phyloP scores from a whole-genome alignment of 1,140 invertebrate species.

The Popillia japonica region DNA sequence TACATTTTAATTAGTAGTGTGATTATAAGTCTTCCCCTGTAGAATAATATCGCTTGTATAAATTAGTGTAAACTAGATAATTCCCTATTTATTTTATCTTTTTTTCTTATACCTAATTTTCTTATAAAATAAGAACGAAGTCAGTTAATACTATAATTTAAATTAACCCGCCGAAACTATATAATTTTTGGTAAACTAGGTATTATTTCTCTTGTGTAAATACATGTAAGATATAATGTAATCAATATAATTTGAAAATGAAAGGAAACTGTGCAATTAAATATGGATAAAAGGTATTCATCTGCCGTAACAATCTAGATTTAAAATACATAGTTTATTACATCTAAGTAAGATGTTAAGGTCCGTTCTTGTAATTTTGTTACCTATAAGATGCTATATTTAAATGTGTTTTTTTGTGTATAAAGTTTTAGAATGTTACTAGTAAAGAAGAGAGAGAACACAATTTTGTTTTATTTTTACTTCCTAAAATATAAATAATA shows the following conservation, averaged over 20 bases:
- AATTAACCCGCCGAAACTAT: too few species aligned
- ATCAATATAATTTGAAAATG: background rate
- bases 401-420: slow-evolving; percentile 37
- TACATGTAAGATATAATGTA: too few species aligned
- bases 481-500: too few species aligned
- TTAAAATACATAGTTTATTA: too few species aligned
- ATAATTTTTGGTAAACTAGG: too few species aligned
- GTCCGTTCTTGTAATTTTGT: slow-evolving; percentile 42
- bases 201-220: too few species aligned
- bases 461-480: too few species aligned
- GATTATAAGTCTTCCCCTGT: background rate
- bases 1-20: background rate
- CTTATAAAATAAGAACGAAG: background rate
- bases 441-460: background rate
- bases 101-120: too few species aligned
- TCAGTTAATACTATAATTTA: background rate
- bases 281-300: slow-evolving; percentile 15
- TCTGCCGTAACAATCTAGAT: background rate
- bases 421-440: slow-evolving; percentile 35
- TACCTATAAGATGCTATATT: slow-evolving; percentile 47
- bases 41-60: background rate
- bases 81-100: background rate
- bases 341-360: background rate
- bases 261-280: background rate
- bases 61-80: background rate